Conservation (phyloP, 2,113 vertebrate genomes). For the Gyps fulvus region DNA sequence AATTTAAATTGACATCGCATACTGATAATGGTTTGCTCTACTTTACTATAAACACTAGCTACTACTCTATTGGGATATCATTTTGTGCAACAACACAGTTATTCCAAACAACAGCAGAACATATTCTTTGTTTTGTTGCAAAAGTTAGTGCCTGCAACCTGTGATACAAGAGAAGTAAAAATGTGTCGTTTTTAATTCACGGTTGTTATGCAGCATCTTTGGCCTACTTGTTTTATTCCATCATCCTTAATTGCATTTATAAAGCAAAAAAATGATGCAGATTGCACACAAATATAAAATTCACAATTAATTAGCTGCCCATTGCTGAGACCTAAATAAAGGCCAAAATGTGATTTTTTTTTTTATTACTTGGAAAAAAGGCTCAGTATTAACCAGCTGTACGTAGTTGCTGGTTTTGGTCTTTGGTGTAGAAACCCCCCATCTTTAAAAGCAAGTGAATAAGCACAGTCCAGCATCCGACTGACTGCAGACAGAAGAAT, state of each 20-base stretch:
- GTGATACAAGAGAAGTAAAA: neutral
- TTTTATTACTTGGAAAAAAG: slow-evolving; percentile 10
- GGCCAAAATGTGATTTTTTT: slow-evolving; percentile 42
- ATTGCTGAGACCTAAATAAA: slow-evolving; percentile 63
- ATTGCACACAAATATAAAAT: slow-evolving; percentile 31
- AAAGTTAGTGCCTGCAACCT: slow-evolving; percentile 6
- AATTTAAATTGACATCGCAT: slow-evolving; percentile 63
- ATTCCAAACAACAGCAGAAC: neutral
- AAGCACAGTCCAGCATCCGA: neutral
- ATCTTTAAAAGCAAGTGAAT: neutral
- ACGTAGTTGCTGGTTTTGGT: neutral
- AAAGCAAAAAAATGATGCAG: slow-evolving; percentile 33
- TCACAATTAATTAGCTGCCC: slow-evolving; percentile 62
- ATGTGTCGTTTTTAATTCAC: neutral
- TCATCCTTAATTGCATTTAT: slow-evolving; percentile 22
- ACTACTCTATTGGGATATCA: neutral
- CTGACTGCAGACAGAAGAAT: neutral
- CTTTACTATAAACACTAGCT: slow-evolving; percentile 43
- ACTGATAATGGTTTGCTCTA: slow-evolving; percentile 55
- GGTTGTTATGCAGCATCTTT: neutral
- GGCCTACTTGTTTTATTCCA: slow-evolving; percentile 14
- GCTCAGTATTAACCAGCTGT: neutral
- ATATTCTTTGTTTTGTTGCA: neutral
- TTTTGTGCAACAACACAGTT: neutral
- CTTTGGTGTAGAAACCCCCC: neutral